Evolutionary conservation across 2,113 vertebrate species (phyloP).

Genomic region (Scortum barcoo): DNA sequence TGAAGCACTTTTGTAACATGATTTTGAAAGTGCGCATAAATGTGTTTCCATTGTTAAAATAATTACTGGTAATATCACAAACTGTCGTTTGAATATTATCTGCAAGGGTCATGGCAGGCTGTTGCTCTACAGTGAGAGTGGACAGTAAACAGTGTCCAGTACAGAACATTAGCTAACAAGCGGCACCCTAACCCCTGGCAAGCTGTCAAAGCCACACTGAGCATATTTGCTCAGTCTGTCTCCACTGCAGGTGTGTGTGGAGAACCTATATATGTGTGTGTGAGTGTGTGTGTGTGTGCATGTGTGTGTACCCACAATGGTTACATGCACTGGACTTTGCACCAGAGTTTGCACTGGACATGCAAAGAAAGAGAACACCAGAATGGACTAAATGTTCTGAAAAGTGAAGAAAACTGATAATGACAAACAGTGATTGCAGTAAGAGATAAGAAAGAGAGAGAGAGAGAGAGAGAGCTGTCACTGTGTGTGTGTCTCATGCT

Average conservation of each 20-base stretch:
- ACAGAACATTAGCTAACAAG: neutral
- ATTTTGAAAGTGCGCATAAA: neutral
- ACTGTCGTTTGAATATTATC: neutral
- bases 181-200: constrained; percentile 13
- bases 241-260: constrained; percentile 7
- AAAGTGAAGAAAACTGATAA: constrained; percentile 27
- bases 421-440: constrained; percentile 12
- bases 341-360: constrained; percentile 26
- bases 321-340: constrained; percentile 64
- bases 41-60: constrained; percentile 8
- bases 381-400: constrained; percentile 54
- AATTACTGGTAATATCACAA: neutral
- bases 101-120: neutral
- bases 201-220: constrained; percentile 13
- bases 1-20: neutral
- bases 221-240: constrained; percentile 31
- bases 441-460: neutral
- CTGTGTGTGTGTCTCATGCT: constrained; percentile 11
- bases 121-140: neutral
- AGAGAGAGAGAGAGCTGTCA: constrained; percentile 9
- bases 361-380: constrained; percentile 18
- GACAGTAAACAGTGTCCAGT: constrained; percentile 20
- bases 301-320: constrained; percentile 2
- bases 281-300: neutral
- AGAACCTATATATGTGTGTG: neutral